Conservation (phyloP, 1,140 invertebrate genomes). For the Aphelenchoides besseyi region DNA sequence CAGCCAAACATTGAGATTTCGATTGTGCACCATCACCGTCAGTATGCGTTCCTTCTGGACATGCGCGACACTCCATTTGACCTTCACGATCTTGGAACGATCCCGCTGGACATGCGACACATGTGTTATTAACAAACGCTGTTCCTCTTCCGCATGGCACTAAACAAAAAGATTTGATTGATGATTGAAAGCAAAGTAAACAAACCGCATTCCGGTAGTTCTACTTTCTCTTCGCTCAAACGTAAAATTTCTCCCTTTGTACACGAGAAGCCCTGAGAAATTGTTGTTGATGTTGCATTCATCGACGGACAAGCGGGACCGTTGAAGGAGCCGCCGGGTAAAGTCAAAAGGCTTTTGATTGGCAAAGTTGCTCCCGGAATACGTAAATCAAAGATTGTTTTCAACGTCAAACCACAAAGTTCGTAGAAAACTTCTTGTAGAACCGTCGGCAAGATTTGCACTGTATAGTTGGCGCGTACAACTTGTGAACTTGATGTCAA, state of each 20-base stretch:
- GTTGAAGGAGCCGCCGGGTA: slow-evolving; percentile 74
- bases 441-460: slow-evolving; percentile 80
- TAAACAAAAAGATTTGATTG: slow-evolving; percentile 32
- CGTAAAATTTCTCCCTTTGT: slow-evolving; percentile 86
- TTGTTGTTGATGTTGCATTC: slow-evolving; percentile 78
- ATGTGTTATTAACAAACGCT: slow-evolving; percentile 61
- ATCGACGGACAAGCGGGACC: slow-evolving; percentile 79
- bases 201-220: slow-evolving; percentile 83
- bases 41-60: slow-evolving; percentile 86
- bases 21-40: slow-evolving; percentile 74
- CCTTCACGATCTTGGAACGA: slow-evolving; percentile 82
- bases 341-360: slow-evolving; percentile 81
- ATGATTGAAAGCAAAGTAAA: slow-evolving; percentile 54
- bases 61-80: slow-evolving; percentile 79
- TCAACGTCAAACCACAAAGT: slow-evolving; percentile 84
- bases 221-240: slow-evolving; percentile 29
- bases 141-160: slow-evolving; percentile 61
- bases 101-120: slow-evolving; percentile 63
- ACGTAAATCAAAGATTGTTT: slow-evolving; percentile 85
- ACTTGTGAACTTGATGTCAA: slow-evolving; percentile 32
- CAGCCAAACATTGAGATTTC: slow-evolving; percentile 67
- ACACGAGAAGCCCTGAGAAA: slow-evolving; percentile 83
- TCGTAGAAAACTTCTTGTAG: slow-evolving; percentile 85
- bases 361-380: slow-evolving; percentile 85
- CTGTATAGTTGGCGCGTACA: slow-evolving; percentile 73